Conservation (phyloP, 2,888 invertebrate species). For the Agrenia bidenticulata region DNA sequence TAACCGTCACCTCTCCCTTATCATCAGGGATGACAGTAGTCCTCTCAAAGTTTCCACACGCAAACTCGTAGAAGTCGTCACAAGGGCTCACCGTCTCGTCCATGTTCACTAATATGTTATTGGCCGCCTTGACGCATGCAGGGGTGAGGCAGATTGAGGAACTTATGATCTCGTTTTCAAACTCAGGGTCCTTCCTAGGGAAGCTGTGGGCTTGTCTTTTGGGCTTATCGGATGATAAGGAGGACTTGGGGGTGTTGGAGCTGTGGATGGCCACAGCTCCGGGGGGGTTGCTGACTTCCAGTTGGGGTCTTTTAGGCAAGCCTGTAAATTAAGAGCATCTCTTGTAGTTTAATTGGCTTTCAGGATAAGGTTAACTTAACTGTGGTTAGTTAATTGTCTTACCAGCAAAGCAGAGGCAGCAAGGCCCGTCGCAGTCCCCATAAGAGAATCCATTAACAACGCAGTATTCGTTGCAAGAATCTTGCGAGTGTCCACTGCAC, state of each 20-base stretch:
- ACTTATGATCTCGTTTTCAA: neutral
- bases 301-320: neutral
- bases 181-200: neutral
- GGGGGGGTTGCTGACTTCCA: too few species aligned
- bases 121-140: slow-evolving; percentile 32
- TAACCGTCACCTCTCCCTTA: slow-evolving; percentile 69
- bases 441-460: slow-evolving; percentile 21
- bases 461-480: slow-evolving; percentile 35
- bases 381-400: neutral
- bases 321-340: neutral
- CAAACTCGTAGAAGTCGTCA: slow-evolving; percentile 77
- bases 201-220: neutral
- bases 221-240: neutral
- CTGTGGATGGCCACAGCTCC: neutral
- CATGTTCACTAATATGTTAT: slow-evolving; percentile 53
- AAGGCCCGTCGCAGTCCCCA: slow-evolving; percentile 29
- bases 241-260: neutral
- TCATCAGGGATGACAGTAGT: slow-evolving; percentile 75
- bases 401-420: slow-evolving; percentile 37
- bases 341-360: neutral
- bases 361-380: neutral
- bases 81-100: slow-evolving; percentile 67
- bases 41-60: slow-evolving; percentile 73
- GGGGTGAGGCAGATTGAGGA: slow-evolving; percentile 33
- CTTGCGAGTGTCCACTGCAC: slow-evolving; percentile 27